Conservation (phyloP, 35 echinoderm and acorn worm genomes). For the Anneissia japonica region DNA sequence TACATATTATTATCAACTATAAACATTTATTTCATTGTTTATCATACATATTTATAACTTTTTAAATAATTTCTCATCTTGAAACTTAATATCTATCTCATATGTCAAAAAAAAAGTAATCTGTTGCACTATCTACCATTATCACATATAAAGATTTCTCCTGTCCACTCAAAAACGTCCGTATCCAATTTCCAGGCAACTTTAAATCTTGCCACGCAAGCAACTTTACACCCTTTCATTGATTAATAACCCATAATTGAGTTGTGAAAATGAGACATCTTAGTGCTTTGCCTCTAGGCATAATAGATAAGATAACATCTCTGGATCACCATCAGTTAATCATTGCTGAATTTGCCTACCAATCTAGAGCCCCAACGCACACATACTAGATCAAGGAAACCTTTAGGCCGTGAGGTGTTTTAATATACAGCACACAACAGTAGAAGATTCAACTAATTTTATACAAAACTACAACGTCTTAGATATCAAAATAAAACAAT, state of each 20-base stretch:
- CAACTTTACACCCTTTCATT: not conserved
- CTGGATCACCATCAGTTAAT: not conserved
- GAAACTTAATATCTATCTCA: no score
- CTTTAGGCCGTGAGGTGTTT: no score
- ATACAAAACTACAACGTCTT: not conserved
- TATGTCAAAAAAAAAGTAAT: no score
- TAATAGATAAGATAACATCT: not conserved
- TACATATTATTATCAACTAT: no score
- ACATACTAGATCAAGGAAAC: no score
- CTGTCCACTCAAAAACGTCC: not conserved
- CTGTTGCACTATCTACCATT: no score
- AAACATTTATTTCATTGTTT: no score
- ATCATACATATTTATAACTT: no score
- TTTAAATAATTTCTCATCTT: no score
- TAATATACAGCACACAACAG: constrained; percentile 1
- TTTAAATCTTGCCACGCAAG: not conserved
- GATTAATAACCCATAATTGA: not conserved
- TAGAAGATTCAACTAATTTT: not conserved
- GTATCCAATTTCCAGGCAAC: not conserved
- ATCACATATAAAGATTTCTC: not conserved
- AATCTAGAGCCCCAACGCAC: not conserved
- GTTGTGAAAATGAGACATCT: not conserved
- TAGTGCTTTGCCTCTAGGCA: not conserved
- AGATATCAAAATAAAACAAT: not conserved
- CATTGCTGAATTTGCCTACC: not conserved